phyloP scores from a whole-genome alignment of 1,140 invertebrate genomes.

The Pseudachorutes palmiensis region DNA sequence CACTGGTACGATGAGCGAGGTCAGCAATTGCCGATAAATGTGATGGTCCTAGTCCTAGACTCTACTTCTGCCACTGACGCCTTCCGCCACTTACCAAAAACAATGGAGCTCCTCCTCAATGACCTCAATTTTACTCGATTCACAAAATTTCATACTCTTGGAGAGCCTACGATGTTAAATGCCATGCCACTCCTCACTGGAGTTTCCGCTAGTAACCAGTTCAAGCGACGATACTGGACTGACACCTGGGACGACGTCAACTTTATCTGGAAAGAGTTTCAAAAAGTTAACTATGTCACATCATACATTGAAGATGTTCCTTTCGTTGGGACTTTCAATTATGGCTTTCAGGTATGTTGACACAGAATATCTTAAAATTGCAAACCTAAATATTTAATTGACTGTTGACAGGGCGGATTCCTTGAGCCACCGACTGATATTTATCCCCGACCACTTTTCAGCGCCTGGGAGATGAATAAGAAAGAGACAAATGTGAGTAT shows the following conservation, averaged over 20 bases:
- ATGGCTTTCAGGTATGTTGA: constrained; percentile 39
- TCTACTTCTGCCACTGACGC: constrained; percentile 76
- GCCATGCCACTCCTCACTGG: constrained; percentile 38
- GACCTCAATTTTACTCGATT: constrained; percentile 37
- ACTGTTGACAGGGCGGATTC: too few species aligned
- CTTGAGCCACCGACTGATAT: constrained; percentile 1
- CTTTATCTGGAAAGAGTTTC: constrained; percentile 43
- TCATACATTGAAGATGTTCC: constrained; percentile 43
- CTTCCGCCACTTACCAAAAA: constrained; percentile 67
- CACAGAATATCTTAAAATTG: background rate
- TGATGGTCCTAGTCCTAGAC: constrained; percentile 60
- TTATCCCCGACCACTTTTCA: constrained; percentile 4
- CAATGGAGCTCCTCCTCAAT: constrained; percentile 49
- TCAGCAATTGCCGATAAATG: constrained; percentile 8
- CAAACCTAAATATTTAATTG: background rate
- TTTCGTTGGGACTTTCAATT: constrained; percentile 52
- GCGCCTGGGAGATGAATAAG: constrained; percentile 2
- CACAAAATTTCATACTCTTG: constrained; percentile 34
- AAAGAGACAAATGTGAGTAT: background rate
- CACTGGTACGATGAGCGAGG: constrained; percentile 2
- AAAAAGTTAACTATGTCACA: constrained; percentile 40
- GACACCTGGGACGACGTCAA: constrained; percentile 39
- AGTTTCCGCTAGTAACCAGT: background rate
- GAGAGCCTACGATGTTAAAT: constrained; percentile 43
- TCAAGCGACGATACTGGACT: background rate